Conservation (phyloP, 2,888 invertebrate species). For the Stictocephala bisonia region DNA sequence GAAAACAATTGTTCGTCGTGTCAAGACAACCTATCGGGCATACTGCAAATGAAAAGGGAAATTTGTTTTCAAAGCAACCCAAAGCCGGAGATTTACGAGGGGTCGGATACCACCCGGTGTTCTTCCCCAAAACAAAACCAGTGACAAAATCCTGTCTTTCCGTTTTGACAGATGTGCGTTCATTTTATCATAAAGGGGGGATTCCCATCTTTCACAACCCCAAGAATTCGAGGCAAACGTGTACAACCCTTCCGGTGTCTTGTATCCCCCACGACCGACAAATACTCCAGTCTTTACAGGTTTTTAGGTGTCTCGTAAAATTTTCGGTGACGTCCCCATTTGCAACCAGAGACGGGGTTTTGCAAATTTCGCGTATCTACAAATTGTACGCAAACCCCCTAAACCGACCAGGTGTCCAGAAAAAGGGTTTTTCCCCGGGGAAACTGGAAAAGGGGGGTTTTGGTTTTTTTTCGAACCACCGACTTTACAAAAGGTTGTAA, state of each 20-base stretch:
- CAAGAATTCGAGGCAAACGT: not conserved
- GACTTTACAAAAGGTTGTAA: too few relatives aligned
- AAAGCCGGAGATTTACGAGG: not conserved
- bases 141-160: not conserved
- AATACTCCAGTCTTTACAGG: not conserved
- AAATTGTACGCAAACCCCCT: not conserved
- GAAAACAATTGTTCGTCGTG: constrained; percentile 23
- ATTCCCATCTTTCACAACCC: not conserved
- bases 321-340: not conserved
- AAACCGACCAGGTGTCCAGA: not conserved
- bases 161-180: constrained; percentile 9
- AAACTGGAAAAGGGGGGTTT: too few relatives aligned
- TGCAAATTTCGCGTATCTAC: not conserved
- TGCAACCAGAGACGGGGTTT: not conserved
- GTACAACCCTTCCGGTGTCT: not conserved
- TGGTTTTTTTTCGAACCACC: too few relatives aligned
- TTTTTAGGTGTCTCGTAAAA: not conserved
- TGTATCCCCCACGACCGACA: not conserved
- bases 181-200: not conserved
- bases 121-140: not conserved
- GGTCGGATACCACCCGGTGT: not conserved
- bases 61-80: too few relatives aligned
- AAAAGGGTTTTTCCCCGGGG: not conserved
- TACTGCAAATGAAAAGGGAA: constrained; percentile 1
- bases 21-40: constrained; percentile 8